Base-by-base conservation (phyloP, 2,797 vertebrate species). In the Anabacerthia variegaticeps region DNA sequence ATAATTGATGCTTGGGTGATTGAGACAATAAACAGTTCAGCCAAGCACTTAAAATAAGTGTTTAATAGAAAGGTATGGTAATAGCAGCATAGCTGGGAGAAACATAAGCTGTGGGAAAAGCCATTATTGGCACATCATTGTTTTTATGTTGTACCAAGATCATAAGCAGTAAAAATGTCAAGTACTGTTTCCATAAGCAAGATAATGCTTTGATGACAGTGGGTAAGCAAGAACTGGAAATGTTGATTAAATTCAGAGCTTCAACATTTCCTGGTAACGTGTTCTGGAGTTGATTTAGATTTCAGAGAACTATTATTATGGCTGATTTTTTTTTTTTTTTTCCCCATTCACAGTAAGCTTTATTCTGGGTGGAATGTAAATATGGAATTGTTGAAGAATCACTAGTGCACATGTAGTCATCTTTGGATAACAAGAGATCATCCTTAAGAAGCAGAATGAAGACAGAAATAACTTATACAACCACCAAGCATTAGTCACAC, bases 401-500 rank as follows among this genome's bases (percentile, higher is more conserved):
- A 48, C 66, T 90, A 67, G 49, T 34, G 56, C 16, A 0, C 61
- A 77, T 34, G 89, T 54, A 93, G 80, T 95, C 82, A 74, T 93
- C 83, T 82, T 76, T 71, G 75, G 93, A 56, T 88, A 95, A 92
- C 61, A 73, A 83, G 72, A 73, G 68, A 78, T 90, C 73, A 88
- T 81, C 92, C 78, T 93, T 80, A 59, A 95, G 93, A 91, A 95
- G 49, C 85, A 94, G 94, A 97, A 96, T 92, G 88, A 72, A 95
- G 89, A 87, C 94, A 92, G 80, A 95, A 96, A 96, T 97, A 95
- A 92, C 95, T 88, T n/a, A 41, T 73, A 39, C 85, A 93, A 91
- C 85, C 83, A 95, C 69, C 58, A 84, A 89, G 91, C 91, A 88
- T 96, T 96, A 96, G 93, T 97, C 96, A 97, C 91, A 92, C 77